These are phyloP conservation scores for Toxostoma redivivum DNA, from an alignment of 2,113 vertebrate species.

Conservation along the genomic window DNA sequence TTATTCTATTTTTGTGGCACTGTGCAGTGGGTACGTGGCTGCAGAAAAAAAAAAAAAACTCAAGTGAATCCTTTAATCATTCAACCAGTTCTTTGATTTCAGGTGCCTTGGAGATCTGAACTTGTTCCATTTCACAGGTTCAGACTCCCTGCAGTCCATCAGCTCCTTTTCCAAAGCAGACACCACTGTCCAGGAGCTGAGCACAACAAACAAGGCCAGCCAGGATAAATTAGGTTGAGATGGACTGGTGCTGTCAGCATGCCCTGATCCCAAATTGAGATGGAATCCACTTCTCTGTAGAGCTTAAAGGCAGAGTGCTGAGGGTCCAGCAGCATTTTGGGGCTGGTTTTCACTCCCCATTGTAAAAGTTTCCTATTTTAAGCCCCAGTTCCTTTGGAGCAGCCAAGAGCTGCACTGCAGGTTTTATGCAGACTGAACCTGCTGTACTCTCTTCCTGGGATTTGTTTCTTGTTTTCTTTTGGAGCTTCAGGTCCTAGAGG, in stretches of 20 bases:
- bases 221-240: background rate
- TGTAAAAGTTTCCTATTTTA: background rate
- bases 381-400: background rate
- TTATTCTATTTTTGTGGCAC: background rate
- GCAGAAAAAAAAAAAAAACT: background rate
- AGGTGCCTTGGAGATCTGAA: background rate
- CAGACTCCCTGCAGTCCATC: background rate
- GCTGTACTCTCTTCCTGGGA: background rate
- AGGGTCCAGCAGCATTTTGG: background rate
- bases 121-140: background rate
- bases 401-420: background rate
- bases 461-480: background rate
- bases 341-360: background rate
- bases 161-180: background rate
- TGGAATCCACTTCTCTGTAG: background rate
- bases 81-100: background rate
- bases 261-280: background rate
- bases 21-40: background rate
- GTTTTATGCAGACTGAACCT: background rate
- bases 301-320: background rate
- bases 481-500: background rate
- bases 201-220: background rate
- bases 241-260: background rate
- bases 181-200: background rate
- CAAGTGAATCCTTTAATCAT: background rate